Evolutionary conservation across 2,888 invertebrate species (phyloP), one percentile per base, ranked within the genome.

Genomic region (Macrosiphum euphorbiae): DNA sequence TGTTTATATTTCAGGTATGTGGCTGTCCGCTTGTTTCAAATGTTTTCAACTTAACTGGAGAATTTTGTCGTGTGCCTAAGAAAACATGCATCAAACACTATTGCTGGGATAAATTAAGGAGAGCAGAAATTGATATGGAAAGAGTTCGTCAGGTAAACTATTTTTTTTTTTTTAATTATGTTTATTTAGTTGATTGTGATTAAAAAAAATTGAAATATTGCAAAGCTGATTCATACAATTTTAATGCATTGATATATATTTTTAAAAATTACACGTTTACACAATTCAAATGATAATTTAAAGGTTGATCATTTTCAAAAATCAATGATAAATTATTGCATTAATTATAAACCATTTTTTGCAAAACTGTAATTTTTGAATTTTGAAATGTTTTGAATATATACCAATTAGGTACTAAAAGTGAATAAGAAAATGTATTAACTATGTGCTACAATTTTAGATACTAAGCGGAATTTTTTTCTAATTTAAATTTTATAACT

Each of bases 91-190:
- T 98, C 92, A 97, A 97, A 95, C 99, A 99, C 96, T 98, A 98
- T 96, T 98, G 98, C 95, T 99, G 99, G 99, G 99, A 99, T 96
- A 99, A 99, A 96, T 96, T 99, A 94, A 96, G 99, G 0, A 96
- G 99, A 41, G 99, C 99, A 0, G 98, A 99, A 96, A 98, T 99
- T 88, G 99, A 99, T 95, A 97, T 99, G 97, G 99, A 99, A 96
- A 95, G 97, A 95, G 96, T 97, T 44, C 95, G 97, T 95, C 96
- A 96, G 96, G 96, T 96, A 95, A 78, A 16, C 26, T 78, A 61
- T 20, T 35, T 52, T 50, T 7, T 50, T 28, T 87, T 50, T 87
- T 50, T 16, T 1, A 26, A 55, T 88, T 1, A 88, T 55, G 20
- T 88, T 52, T 88, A 55, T 55, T 52, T 13, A 35, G 35, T 78